Base-by-base conservation (phyloP, 2,888 invertebrate species). In the Brachyptera putata region DNA sequence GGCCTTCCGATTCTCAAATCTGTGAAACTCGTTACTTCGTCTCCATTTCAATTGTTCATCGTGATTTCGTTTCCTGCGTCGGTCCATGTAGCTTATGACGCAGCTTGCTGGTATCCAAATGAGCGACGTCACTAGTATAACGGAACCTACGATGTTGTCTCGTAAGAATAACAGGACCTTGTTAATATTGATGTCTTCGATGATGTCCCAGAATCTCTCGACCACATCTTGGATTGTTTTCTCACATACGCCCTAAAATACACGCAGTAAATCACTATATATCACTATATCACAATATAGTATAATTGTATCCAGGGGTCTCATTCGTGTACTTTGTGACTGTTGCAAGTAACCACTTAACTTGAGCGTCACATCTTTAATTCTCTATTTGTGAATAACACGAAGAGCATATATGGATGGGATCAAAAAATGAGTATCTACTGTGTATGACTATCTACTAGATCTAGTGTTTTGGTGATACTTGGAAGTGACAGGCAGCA, bases 51-150 rank as follows among this genome's bases (percentile, higher is more conserved):
- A 77, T 65, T 83, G 81, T 69, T 87, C 87, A 67, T 86, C 80
- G 68, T 86, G 85, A 66, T 86, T 83, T 11, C 85, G 82, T 66
- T 87, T 79, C 22, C 88, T 81, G 62, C 87, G 84, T 26, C 88
- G 82, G 72, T 92, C 95, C 58, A 93, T 85, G 73, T 90, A 93
- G 69, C 86, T 86, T 62, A 90, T 87, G 36, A 91, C 83, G 72
- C 94, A 95, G 72, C 93, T 92, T 3, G 90, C 90, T 1, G 96
- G 96, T 68, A 97, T 90, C 97, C 97, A 98, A 59, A 96, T 79
- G 59, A 95, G 79, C n/a, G 95, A 87, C 11, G 95, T 93, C 65
- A 91, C 83, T 39, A 96, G 80, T 56, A 96, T 89, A 21, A 95
- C 91, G 3, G 94, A 90, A 61, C 95, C 94, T 30, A 97, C 95